Evolutionary conservation across 2,797 vertebrate species (phyloP), one percentile per base, ranked within the genome.

Genomic region (Acanthurus leucopareius): DNA sequence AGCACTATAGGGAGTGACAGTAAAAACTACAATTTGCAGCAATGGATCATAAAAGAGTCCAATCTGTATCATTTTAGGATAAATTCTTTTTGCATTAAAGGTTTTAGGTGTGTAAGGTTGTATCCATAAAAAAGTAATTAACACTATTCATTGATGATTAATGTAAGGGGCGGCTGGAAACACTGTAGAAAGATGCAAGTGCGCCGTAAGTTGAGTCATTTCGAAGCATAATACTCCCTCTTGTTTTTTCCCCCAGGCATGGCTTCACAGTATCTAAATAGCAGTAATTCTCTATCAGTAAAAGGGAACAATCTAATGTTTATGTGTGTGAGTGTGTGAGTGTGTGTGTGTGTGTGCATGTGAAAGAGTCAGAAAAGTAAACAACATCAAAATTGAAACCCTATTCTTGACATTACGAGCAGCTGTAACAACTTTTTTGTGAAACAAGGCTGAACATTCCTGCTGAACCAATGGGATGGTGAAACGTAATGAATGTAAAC

Each of bases 281-380:
- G 10, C 20, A 42, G 63, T 17, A 9, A 58, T 58, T 28, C 53
- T 9, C 28, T 28, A n/a, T n/a, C 25, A 3, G 28, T 32, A 32
- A 47, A 42, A 59, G 16, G 10, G 54, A 40, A 69, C 49, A 28
- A 28, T 40, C 22, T 5, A 14, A 47, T 49, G 73, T 63, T 49
- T 25, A 69, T 16, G 53, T 65, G 51, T 51, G 71, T 22, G 49
- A 40, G 66, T 76, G 54, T 71, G 47, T 64, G 62, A 40, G 63
- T 14, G 14, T 49, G 66, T 76, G 54, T 71, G 47, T 64, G 62
- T 52, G 63, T 14, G 14, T 49, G 40, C 45, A 51, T 42, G 19
- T 48, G 47, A 32, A 32, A 32, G 28, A 32, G 28, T 32, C 28
- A 32, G 28, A 32, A 32, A 32, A 32, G 28, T 32, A 32, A 32